These are phyloP conservation scores for Amiota communis DNA, from an alignment of 2,888 invertebrate genomes.

Conservation along the genomic window DNA sequence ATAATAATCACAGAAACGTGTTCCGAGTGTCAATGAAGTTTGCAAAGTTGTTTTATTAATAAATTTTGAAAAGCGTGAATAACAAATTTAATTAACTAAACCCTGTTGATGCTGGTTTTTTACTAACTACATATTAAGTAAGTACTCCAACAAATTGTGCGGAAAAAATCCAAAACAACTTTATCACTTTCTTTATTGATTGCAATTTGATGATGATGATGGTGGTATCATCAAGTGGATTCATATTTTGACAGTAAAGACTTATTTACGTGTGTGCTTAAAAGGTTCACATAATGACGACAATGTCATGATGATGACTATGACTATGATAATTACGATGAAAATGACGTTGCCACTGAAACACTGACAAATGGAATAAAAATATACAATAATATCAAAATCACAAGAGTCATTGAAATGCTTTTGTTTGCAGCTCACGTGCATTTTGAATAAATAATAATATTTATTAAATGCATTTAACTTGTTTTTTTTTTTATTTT, in stretches of 20 bases:
- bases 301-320: neutral
- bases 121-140: too few species aligned
- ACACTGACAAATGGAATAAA: neutral
- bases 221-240: neutral
- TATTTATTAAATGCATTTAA: conserved; percentile 35
- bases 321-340: conserved; percentile 3
- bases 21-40: conserved; percentile 21
- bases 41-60: neutral
- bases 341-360: neutral
- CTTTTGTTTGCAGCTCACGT: conserved; percentile 42
- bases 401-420: neutral
- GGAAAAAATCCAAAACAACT: too few species aligned
- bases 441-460: conserved; percentile 45
- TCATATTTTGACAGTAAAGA: conserved; percentile 34
- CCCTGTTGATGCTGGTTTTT: neutral
- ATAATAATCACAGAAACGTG: conserved; percentile 15
- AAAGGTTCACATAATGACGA: neutral
- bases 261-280: conserved; percentile 29
- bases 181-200: too few species aligned
- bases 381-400: neutral
- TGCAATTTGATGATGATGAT: conserved; percentile 2
- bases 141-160: too few species aligned
- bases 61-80: conserved; percentile 13
- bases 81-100: conserved; percentile 23
- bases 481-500: conserved; percentile 22